Evolutionary conservation across 1,140 invertebrate genomes (phyloP).

Genomic region (Oryctes rhinoceros): DNA sequence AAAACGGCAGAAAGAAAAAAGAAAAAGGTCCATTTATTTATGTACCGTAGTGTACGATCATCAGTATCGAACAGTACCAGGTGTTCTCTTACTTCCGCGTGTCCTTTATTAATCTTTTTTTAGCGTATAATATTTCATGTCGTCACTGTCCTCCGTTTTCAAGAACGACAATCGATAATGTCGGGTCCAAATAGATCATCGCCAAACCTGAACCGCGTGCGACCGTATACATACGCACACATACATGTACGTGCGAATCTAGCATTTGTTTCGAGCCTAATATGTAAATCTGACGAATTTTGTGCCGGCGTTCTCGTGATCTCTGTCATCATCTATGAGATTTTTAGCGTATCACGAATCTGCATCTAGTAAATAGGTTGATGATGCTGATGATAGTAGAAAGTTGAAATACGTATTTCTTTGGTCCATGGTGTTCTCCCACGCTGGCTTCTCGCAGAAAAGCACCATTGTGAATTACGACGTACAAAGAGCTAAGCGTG

Average conservation of each 20-base stretch:
- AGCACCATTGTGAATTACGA: too few species aligned
- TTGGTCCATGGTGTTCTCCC: too few species aligned
- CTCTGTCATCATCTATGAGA: neutral
- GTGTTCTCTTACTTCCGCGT: slow-evolving; percentile 13
- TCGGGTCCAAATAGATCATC: neutral
- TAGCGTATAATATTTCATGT: neutral
- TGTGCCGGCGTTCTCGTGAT: neutral
- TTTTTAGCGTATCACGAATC: too few species aligned
- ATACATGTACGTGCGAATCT: neutral
- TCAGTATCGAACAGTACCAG: neutral
- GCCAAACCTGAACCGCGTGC: neutral
- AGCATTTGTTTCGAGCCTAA: neutral
- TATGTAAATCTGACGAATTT: neutral
- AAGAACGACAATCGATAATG: neutral
- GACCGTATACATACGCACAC: neutral
- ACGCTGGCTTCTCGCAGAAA: too few species aligned
- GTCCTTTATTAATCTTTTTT: slow-evolving; percentile 13
- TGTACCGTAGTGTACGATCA: neutral
- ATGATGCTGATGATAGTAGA: too few species aligned
- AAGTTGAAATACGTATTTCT: too few species aligned
- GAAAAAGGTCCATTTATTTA: too few species aligned
- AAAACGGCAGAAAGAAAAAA: too few species aligned
- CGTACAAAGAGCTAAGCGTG: too few species aligned
- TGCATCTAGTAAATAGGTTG: too few species aligned
- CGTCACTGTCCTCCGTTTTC: slow-evolving; percentile 1